A percentile compares a stretch with the other conserved stretches of the same genome.
Conservation (phyloP, 1,140 invertebrate species). For the Heliconius congener region DNA sequence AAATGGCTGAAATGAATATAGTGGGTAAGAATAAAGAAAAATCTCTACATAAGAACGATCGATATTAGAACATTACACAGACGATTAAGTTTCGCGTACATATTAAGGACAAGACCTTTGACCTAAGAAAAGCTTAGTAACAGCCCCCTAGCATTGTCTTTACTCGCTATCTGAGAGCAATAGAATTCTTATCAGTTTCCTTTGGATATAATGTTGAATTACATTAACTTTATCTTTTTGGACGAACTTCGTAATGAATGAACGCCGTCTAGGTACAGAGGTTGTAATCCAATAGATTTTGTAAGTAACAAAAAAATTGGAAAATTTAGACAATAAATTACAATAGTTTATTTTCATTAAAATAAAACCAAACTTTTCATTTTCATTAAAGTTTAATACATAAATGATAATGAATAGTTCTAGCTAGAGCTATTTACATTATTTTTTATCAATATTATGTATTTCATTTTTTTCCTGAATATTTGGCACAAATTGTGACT, state of each 20-base stretch:
- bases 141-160: slow-evolving; percentile 2
- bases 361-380: no score
- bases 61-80: background rate
- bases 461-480: no score
- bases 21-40: background rate
- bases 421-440: no score
- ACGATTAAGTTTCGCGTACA: background rate
- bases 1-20: no score
- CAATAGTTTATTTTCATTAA: no score
- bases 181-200: slow-evolving; percentile 8
- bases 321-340: no score
- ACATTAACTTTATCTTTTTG: background rate
- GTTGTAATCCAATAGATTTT: background rate
- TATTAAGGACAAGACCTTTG: slow-evolving; percentile 6
- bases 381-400: background rate
- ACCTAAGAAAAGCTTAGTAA: background rate
- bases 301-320: background rate
- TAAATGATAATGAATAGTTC: no score
- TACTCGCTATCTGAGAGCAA: background rate
- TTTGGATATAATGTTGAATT: background rate
- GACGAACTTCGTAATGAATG: background rate
- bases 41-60: background rate
- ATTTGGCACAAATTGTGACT: no score
- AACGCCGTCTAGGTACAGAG: background rate
- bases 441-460: no score